Evolutionary conservation across 2,888 invertebrate species (phyloP), one percentile per base, ranked within the genome.

Genomic region (Bimastos eiseni): DNA sequence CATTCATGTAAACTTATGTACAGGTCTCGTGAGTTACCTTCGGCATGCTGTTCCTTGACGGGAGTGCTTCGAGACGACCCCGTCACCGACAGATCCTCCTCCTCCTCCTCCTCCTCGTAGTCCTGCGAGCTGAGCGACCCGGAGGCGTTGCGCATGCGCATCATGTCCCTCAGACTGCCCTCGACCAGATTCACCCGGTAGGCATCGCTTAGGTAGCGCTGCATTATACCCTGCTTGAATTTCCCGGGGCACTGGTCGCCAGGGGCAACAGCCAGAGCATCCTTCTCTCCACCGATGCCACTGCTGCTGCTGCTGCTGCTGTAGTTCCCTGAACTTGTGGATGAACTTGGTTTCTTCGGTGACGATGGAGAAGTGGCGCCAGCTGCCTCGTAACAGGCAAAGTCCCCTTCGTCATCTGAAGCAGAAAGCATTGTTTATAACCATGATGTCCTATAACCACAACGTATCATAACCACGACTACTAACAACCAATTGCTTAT

Each of bases 51-150:
- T 30, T 91, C 91, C 38, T 89, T 91, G 89, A 91, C 92, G 41
- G 92, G 92, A 19, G 93, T 92, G 84, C 92, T 91, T 30, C 93
- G 93, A 11, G 91, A 89, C 83, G 94, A 93, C 86, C 70, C 70
- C 83, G 93, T 93, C n/a, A n/a, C n/a, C 3, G 94, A 93, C 92
- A 93, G 91, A 90, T 94, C n/a, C n/a, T n/a, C n/a, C n/a, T 41
- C 41, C 41, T 41, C 41, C 41, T 41, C 41, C 41, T 41, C 93
- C 49, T 94, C 93, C 91, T 94, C 94, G 89, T 93, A 94, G 92
- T 94, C 94, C 92, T 93, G 93, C 91, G 94, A 94, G 90, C 94
- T 93, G 34, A 94, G 92, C 17, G 94, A 94, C 38, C 94, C 94
- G 15, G 93, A 94, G 44, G 92, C 91, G 83, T 92, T 92, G 38